Evolutionary conservation across 2,797 vertebrate species (phyloP).

Genomic region (Manis crassicaudata): DNA sequence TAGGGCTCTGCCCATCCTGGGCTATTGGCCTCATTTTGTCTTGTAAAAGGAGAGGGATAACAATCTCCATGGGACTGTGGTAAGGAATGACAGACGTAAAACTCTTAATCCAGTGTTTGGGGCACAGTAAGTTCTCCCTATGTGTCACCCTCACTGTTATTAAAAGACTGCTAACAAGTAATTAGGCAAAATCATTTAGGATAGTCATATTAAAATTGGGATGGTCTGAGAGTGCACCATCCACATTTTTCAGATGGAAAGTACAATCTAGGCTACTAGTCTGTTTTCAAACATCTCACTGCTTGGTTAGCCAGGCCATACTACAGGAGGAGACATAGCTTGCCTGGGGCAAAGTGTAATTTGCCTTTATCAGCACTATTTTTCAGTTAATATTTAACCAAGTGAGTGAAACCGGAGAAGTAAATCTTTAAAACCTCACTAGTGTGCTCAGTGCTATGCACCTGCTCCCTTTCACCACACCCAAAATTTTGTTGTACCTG

Average conservation of each 20-base stretch:
- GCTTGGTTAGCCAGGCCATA: not conserved
- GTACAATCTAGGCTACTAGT: not conserved
- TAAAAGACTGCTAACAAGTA: not conserved
- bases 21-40: not conserved
- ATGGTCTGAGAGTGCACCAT: not conserved
- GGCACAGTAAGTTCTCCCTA: not conserved
- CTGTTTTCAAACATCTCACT: not conserved
- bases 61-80: not conserved
- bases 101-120: not conserved
- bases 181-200: not conserved
- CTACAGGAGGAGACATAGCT: not conserved
- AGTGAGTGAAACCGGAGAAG: not conserved
- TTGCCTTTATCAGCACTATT: not conserved
- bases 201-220: not conserved
- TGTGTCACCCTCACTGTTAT: not conserved
- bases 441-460: not conserved
- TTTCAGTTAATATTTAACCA: slow-evolving; percentile 48
- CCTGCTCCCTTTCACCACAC: not conserved
- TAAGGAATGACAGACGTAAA: not conserved
- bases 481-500: not conserved
- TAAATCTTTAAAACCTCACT: not conserved
- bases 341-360: not conserved
- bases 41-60: not conserved
- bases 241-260: not conserved
- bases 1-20: not conserved